Evolutionary conservation across 2,113 vertebrate genomes (phyloP), one percentile per base, ranked within the genome.

Genomic region (Siphamia tubifer): DNA sequence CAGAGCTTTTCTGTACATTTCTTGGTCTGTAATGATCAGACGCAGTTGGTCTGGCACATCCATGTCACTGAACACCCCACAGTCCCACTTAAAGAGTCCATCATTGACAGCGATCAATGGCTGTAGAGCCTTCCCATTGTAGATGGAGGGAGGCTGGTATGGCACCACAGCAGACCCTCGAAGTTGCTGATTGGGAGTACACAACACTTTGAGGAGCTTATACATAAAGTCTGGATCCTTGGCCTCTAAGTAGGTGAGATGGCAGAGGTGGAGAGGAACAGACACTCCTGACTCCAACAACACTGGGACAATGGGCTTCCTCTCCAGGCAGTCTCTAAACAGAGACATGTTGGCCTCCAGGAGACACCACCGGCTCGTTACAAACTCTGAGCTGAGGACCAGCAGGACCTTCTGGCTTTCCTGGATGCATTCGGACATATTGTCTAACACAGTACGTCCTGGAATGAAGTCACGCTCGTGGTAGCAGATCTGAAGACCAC

Each of bases 351-450:
- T 88, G 30, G 89, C 85, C 68, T 90, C 87, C 47, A 90, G 77
- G 39, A 89, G 85, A 66, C 87, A 92, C 84, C 87, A 90, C 13
- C 87, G 57, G 36, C 89, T 93, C 31, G 72, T 74, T 48, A 92
- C 82, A 9, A 90, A 91, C 72, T 88, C 91, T 20, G 60, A 48
- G 21, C 87, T 92, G 52, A 91, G 78, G 43, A 89, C 77, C 63
- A 90, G 81, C 48, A 91, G 53, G 47, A 91, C 84, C 44, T 91
- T 92, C 75, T 91, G 87, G 70, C 84, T 92, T 51, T 78, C 74
- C 40, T 86, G 88, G 67, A 91, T 89, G 74, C 83, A 84, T 4
- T 89, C 82, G 0, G 84, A 83, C 81, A 90, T 86, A 66, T 90
- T 92, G 63, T 91, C 88, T 63, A 91, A 45, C n/a, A 91, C 68